A percentile compares a stretch with the other conserved stretches of the same genome.
Conservation (phyloP, 2,888 invertebrate genomes). For the Candidula unifasciata region DNA sequence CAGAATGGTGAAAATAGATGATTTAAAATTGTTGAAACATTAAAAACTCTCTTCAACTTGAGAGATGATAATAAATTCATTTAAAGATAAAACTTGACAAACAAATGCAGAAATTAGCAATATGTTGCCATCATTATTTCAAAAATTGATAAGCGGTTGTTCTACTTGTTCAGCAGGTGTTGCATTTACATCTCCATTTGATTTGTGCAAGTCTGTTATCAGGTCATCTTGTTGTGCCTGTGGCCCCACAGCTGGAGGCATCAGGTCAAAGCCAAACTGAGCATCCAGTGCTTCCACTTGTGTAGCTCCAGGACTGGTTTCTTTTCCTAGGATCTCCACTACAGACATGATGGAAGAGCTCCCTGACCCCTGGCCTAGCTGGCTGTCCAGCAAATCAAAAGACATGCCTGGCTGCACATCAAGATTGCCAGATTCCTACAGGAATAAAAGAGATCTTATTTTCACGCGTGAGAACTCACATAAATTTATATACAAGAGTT, state of each 20-base stretch:
- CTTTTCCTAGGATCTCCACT: neutral
- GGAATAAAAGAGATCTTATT: neutral
- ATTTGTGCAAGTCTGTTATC: neutral
- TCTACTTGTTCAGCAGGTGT: neutral
- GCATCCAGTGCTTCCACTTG: neutral
- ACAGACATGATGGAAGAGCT: too few species aligned
- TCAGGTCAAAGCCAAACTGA: neutral
- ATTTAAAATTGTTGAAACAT: too few species aligned
- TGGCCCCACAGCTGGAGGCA: neutral
- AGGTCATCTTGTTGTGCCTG: neutral
- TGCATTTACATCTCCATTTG: neutral
- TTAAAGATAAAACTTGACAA: too few species aligned
- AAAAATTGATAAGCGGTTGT: neutral
- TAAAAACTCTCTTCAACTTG: too few species aligned
- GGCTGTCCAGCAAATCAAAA: neutral
- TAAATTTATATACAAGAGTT: too few species aligned
- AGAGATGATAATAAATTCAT: too few species aligned
- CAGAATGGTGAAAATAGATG: too few species aligned
- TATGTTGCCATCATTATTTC: neutral
- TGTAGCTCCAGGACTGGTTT: neutral
- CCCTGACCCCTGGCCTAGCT: neutral
- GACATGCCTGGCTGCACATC: neutral
- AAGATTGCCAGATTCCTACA: neutral
- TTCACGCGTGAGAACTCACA: neutral
- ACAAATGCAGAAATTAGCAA: too few species aligned